Base-by-base conservation (phyloP, 2,113 vertebrate genomes). In the Corythaixoides concolor region DNA sequence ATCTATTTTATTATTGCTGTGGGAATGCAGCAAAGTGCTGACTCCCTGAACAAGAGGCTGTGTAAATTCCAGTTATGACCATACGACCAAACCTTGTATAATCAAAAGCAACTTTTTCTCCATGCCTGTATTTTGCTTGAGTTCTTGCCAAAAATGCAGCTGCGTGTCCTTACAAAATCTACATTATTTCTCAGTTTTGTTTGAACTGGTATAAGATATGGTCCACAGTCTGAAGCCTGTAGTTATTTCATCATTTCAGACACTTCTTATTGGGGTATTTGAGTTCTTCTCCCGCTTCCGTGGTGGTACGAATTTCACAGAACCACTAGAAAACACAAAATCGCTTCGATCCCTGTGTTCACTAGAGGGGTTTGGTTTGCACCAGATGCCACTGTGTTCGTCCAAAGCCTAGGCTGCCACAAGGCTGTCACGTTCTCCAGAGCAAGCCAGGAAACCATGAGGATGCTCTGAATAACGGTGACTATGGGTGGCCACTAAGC, bases 71-170 rank as follows among this genome's bases (percentile, higher is more conserved):
- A 84, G 5, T 76, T 92, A 74, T 28, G 59, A 90, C n/a, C 24
- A 49, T 32, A 90, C 1, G 2, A 88, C 33, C 19, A 59, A 74
- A 59, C 3, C 26, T 73, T 67, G 15, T 66, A 32, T 39, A 85
- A 91, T 78, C 62, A 91, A 79, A 91, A 85, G 7, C 19, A 95
- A 49, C 8, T 33, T 93, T 74, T 95, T 85, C 43, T 60, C 56
- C 22, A 11, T 47, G 21, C 13, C 9, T 81, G 14, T 63, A 86
- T 84, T 93, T 92, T 68, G 18, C 35, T 84, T 84, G 62, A 75
- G 28, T 75, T 92, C 64, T 90, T 59, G 72, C 76, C 68, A 94
- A 89, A 91, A 93, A 78, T 60, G 47, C 84, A 85, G 66, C 52
- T 76, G 62, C 23, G 24, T 62, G 27, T 72, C 56, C 21, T 88